Percentiles rank a stretch among this genome's conserved stretches.
phyloP scores from a whole-genome alignment of 2,888 invertebrate genomes.

The Anthrax anthrax region DNA sequence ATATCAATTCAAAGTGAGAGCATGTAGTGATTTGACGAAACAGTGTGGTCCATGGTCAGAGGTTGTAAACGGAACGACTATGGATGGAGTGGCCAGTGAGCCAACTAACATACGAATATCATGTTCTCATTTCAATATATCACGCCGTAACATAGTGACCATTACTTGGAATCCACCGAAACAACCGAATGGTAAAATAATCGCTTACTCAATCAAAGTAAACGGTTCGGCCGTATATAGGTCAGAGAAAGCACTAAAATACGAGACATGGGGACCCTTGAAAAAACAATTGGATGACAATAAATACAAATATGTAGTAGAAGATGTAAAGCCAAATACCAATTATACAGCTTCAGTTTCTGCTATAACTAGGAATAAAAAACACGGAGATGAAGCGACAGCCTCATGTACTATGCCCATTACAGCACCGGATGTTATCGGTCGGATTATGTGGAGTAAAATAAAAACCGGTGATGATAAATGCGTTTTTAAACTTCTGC shows the following conservation, averaged over 20 bases:
- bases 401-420: slow-evolving; percentile 54
- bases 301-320: slow-evolving; percentile 39
- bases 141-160: slow-evolving; percentile 42
- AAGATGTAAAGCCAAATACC: slow-evolving; percentile 65
- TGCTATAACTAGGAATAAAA: slow-evolving; percentile 61
- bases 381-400: slow-evolving; percentile 51
- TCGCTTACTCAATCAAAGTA: slow-evolving; percentile 54
- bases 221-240: slow-evolving; percentile 42
- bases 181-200: slow-evolving; percentile 63
- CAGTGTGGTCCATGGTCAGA: slow-evolving; percentile 66
- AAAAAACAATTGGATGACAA: slow-evolving; percentile 41
- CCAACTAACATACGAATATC: slow-evolving; percentile 51
- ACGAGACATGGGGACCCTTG: slow-evolving; percentile 45
- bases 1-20: slow-evolving; percentile 64
- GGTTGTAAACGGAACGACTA: slow-evolving; percentile 62
- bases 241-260: slow-evolving; percentile 37
- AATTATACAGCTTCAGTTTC: slow-evolving; percentile 66
- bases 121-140: slow-evolving; percentile 47
- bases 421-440: slow-evolving; percentile 49
- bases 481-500: slow-evolving; percentile 57
- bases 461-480: slow-evolving; percentile 45
- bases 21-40: slow-evolving; percentile 65
- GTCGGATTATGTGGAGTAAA: slow-evolving; percentile 42
- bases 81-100: slow-evolving; percentile 65
- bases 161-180: slow-evolving; percentile 61